Base-by-base conservation (phyloP, 2,888 invertebrate genomes). In the Eristalis pertinax region DNA sequence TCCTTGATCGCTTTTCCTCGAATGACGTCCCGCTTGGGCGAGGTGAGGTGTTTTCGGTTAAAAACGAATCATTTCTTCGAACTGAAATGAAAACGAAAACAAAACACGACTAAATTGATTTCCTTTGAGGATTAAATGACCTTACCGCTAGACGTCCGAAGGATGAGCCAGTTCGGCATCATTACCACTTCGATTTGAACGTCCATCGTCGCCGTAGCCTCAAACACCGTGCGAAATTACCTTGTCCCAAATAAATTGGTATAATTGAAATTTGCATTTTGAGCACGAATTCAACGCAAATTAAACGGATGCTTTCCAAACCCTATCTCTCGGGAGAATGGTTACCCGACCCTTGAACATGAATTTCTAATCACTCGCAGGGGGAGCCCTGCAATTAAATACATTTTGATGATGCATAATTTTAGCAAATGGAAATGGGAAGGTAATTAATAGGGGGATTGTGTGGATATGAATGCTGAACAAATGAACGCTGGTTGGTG, bases 181-280 rank as follows among this genome's bases (percentile, higher is more conserved):
- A 5, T 50, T 50, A 50, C 19, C 50, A 7, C 19, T 50, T 19
- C 50, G 15, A 60, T 60, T 60, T 26, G 24, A 13, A 11, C 13
- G 60, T 60, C 50, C 60, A 4, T 5, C 26, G 11, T 26, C 26
- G 60, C 7, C 60, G 1, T 7, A 60, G 26, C 60, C 26, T 13
- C 15, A 60, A 60, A 38, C 32, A 24, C 56, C 32, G 35, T 43
- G 29, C 58, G 41, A 79, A 79, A 67, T 73, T 60, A 73, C 63
- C 43, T 68, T 63, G 68, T 32, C 68, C 74, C 50, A 68, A 74
- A 80, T 80, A 68, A 74, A 62, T 74, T 80, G 63, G 50, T 65
- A 63, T 80, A 73, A 79, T 79, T 79, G 72, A 80, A 72, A 80
- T 80, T 80, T 80, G 80, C 80, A 80, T 80, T 74, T 77, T 63